A percentile compares a stretch with the other conserved stretches of the same genome.
phyloP scores from a whole-genome alignment of 1,140 invertebrate genomes.

The Ericerus pela region DNA sequence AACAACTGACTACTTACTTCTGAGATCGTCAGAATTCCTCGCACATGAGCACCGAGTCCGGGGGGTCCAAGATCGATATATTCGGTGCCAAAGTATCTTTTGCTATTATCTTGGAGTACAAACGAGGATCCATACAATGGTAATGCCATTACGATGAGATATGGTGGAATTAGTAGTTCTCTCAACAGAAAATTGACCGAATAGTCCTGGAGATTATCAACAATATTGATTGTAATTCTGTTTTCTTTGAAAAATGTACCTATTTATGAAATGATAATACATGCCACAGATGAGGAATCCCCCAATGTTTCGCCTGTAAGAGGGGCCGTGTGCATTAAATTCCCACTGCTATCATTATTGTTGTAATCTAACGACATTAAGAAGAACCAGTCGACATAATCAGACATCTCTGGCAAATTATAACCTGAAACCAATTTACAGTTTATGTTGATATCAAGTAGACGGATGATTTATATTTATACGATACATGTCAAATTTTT shows the following conservation, averaged over 20 bases:
- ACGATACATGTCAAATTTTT: too few species aligned
- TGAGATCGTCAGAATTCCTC: neutral
- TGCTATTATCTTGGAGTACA: neutral
- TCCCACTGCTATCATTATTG: neutral
- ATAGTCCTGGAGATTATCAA: too few species aligned
- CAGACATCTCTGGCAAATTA: neutral
- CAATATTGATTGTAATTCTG: too few species aligned
- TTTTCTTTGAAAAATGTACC: too few species aligned
- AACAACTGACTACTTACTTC: too few species aligned
- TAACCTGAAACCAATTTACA: neutral
- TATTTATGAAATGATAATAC: too few species aligned
- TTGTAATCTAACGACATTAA: neutral
- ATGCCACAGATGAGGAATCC: too few species aligned
- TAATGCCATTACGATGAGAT: neutral
- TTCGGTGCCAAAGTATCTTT: neutral
- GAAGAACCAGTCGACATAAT: neutral
- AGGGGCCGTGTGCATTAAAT: neutral
- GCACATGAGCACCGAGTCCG: neutral
- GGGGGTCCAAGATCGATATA: neutral
- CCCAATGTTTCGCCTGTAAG: too few species aligned
- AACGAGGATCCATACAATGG: slow-evolving; percentile 1
- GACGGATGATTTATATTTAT: too few species aligned
- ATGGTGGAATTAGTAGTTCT: neutral
- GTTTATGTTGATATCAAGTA: neutral
- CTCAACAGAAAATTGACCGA: neutral